Base-by-base conservation (phyloP, 2,797 vertebrate species). In the Eutrigla gurnardus region DNA sequence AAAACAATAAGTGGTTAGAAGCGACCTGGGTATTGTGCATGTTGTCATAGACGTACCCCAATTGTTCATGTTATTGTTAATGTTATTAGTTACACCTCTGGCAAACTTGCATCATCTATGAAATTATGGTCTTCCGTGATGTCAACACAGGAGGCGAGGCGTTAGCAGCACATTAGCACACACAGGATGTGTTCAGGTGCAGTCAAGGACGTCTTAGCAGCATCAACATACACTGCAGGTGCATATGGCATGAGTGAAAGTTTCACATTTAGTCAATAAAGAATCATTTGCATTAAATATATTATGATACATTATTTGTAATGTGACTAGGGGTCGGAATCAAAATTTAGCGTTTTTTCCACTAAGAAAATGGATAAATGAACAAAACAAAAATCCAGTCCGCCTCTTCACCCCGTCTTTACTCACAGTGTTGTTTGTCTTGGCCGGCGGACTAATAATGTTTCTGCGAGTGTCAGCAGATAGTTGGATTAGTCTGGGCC, bases 401-500 rank as follows among this genome's bases (percentile, higher is more conserved):
- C 11, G 13, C n/a, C 57, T 35, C 25, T 35, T 49, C n/a, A 40
- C 14, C 18, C 53, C 59, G 53, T 45, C 68, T 60, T 67, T 33
- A 36, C 36, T 77, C 59, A 49, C 42, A 53, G 54, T 66, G 68
- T 75, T 75, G 66, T 79, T 69, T 72, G 68, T 77, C 66, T 62
- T 88, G 40, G 65, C 82, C 40, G 62, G 59, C 78, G 82, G 80
- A 80, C 88, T 88, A 79, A 86, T 86, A 86, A 85, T 80, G 57
- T 77, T 87, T 86, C 66, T 88, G 81, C 67, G 64, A 40, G 57
- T 78, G 86, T 95, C 91, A 94, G 92, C 93, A 91, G 85, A 88
- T 85, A 80, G 80, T 60, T 77, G 92, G 94, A 95, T 95, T 95
- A 94, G 78, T 79, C 43, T 58, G n/a, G 85, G 71, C 87, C 83